Evolutionary conservation across 2,797 vertebrate species (phyloP).

Genomic region (Aphelocoma californica): DNA sequence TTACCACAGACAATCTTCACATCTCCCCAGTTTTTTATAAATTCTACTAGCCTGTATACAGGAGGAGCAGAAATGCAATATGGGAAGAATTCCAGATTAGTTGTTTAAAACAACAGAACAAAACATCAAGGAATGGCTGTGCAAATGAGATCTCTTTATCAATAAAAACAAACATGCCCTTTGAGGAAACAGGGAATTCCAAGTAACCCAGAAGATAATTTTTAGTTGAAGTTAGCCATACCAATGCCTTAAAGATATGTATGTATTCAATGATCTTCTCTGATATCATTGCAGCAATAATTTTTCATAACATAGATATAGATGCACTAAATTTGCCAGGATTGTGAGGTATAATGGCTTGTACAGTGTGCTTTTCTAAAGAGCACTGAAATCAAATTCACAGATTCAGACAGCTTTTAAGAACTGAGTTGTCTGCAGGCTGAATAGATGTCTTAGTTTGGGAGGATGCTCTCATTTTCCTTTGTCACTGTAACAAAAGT

Average conservation of each 20-base stretch:
- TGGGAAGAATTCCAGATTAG: not conserved
- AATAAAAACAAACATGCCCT: not conserved
- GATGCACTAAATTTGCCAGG: not conserved
- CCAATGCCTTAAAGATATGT: not conserved
- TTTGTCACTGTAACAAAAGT: slow-evolving; percentile 51
- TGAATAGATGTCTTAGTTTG: slow-evolving; percentile 12
- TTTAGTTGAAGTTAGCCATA: not conserved
- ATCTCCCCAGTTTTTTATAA: not conserved
- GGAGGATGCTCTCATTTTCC: not conserved
- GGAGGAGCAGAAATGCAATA: not conserved
- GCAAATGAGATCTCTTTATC: not conserved
- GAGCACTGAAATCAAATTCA: not conserved
- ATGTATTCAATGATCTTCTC: not conserved
- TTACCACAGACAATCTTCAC: not conserved
- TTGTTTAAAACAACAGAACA: not conserved
- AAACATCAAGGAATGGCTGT: not conserved
- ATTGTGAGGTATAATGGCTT: not conserved
- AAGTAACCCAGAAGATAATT: not conserved
- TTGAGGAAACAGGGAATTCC: not conserved
- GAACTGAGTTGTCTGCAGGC: not conserved
- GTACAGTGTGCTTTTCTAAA: not conserved
- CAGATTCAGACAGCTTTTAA: not conserved
- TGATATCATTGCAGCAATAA: not conserved
- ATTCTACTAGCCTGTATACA: not conserved
- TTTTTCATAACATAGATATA: not conserved